Evolutionary conservation across 1,140 invertebrate genomes (phyloP).

Genomic region (Psilanteris sp.): DNA sequence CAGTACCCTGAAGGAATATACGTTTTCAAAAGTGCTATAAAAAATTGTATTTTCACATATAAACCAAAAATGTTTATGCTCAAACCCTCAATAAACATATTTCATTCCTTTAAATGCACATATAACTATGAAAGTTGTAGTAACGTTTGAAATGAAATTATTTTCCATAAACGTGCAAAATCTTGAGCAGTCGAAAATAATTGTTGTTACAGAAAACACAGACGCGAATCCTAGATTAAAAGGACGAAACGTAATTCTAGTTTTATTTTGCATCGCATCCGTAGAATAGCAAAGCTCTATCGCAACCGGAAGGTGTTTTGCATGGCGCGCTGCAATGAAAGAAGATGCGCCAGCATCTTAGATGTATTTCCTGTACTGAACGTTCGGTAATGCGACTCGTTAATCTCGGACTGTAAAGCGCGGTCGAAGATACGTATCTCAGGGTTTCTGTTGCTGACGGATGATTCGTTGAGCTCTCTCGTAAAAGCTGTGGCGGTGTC

Average conservation of each 20-base stretch:
- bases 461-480: constrained; percentile 70
- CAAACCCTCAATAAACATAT: too few species aligned
- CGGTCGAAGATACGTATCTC: constrained; percentile 76
- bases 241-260: constrained; percentile 33
- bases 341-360: constrained; percentile 62
- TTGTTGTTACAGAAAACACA: too few species aligned
- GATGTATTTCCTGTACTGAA: constrained; percentile 69
- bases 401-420: constrained; percentile 77
- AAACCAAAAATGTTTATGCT: too few species aligned
- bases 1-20: too few species aligned
- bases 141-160: too few species aligned
- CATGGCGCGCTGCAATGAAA: constrained; percentile 48
- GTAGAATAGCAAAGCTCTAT: constrained; percentile 56
- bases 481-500: constrained; percentile 27
- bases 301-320: constrained; percentile 52
- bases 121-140: too few species aligned
- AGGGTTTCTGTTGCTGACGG: constrained; percentile 75
- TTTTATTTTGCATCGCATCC: constrained; percentile 23
- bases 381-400: constrained; percentile 76
- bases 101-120: too few species aligned
- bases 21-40: too few species aligned
- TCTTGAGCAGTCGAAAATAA: too few species aligned
- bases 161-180: too few species aligned
- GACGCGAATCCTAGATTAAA: constrained; percentile 18
- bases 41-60: too few species aligned